Evolutionary conservation across 1,140 invertebrate species (phyloP), one percentile per base, ranked within the genome.

Genomic region (Pseudobourletiella spinata): DNA sequence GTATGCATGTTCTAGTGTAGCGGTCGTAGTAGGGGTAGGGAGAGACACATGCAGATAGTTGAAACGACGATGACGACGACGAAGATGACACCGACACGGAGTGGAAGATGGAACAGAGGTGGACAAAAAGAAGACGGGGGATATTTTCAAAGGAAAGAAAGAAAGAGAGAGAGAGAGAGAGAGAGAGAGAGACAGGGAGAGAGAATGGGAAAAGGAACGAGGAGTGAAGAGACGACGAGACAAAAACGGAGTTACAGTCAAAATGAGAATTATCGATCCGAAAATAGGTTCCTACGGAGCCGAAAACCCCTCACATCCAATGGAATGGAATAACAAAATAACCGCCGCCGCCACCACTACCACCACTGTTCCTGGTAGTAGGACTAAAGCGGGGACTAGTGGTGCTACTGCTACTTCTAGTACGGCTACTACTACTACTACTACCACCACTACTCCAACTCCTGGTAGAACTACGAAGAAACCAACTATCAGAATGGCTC

Each of bases 181-280:
- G 25, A 22, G 26, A 39, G 11, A 18, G 26, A 55, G 29, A 15
- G 16, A 15, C 8, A 15, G 16, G 15, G 26, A 14, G 35, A 28
- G 42, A 58, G 56, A 58, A 58, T 52, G 50, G 50, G 50, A 52
- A 52, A 52, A 52, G 26, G 50, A 52, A 52, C 22, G 50, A 58
- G 56, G 24, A 57, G 55, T 30, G 28, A 57, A 57, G 11, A 57
- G 28, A 57, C 28, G 30, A 56, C n/a, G n/a, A n/a, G 54, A 42
- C 30, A 44, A 59, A 59, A 59, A 42, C 26, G 24, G 22, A 59
- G 42, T 18, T n/a, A 18, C n/a, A 32, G 50, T 57, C 29, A 48
- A 61, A 61, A 61, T 61, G 59, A 61, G 59, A 56, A 61, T 57
- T 61, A 61, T 61, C 59, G 59, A 61, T 61, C 59, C 30, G 39